Base-by-base conservation (phyloP, 1,140 invertebrate species). In the Procambarus virginalis region DNA sequence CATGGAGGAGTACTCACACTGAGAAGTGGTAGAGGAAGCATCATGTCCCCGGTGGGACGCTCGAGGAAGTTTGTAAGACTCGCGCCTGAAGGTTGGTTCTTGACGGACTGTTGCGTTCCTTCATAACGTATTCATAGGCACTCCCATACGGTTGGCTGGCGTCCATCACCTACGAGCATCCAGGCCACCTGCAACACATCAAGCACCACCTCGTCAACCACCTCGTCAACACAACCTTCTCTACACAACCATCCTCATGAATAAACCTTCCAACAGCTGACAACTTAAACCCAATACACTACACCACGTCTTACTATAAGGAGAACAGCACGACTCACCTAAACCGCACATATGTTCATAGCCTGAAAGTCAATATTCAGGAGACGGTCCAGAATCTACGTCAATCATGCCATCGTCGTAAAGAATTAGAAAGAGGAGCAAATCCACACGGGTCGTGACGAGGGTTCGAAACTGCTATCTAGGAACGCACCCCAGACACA, bases 1-100 rank as follows among this genome's bases (percentile, higher is more conserved):
- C 2, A 45, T 75, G 58, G 48, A n/a, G n/a, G n/a, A n/a, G 51
- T 94, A 96, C 96, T 96, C 92, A 96, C 96, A 96, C 96, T 91
- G 95, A 94, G 93, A 96, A 96, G 94, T 97, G 97, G 94, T 97
- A 97, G 51, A 97, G 94, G 94, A 97, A 97, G 93, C 97, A 97
- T 93, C 96, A n/a, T n/a, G n/a, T 96, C 96, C 97, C 96, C 97
- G 79, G 96, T 96, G n/a, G 97, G 97, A n/a, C 97, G 94, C 93
- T 97, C 97, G 87, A 97, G 94, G 93, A 97, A 97, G 93, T 97
- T 97, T n/a, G 94, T 97, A 97, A n/a, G 22, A 97, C 96, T 93
- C 96, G 95, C n/a, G 60, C 95, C 95, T 92, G n/a, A 96, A 96
- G 14, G 96, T 96, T 51, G 95, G n/a, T n/a, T 95, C 92, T 95